Evolutionary conservation across 2,797 vertebrate species (phyloP), one percentile per base, ranked within the genome.

Genomic region (Vireo griseus): DNA sequence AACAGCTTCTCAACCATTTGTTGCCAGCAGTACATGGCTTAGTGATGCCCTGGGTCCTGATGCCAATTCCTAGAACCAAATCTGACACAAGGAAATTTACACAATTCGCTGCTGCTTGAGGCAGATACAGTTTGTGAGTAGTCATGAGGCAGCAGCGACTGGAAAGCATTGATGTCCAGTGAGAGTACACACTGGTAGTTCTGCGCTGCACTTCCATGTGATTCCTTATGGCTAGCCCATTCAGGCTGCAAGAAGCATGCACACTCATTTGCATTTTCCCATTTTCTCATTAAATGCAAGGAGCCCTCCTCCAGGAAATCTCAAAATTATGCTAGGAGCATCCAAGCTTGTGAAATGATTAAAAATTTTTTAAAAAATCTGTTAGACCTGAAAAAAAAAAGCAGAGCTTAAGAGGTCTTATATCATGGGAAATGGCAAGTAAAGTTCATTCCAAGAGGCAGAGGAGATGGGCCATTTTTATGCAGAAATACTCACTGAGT

Each of bases 201-300:
- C 44, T 52, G 52, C 39, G 58, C 35, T 63, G 31, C 55, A 45
- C 51, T 61, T 65, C 37, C 24, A 77, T 2, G 31, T 15, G 21
- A 75, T 37, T 83, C 79, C 58, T 85, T 29, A 61, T 29, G 59
- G 92, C 52, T 57, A 74, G 69, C 39, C 48, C 77, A 80, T 90
- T 58, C 83, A 65, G 85, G 28, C 39, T 55, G 24, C 63, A 87
- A 72, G 89, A 92, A 92, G 42, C 11, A 8, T 16, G 14, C 45
- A 55, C 0, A 0, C 24, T 78, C 42, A 37, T 86, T 83, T 92
- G 76, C 74, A 80, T 93, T 61, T 69, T 82, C 71, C 71, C 45
- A 31, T 90, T 93, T 26, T 86, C 54, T 91, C 81, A 82, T 79
- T 92, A 94, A 95, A 89, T n/a, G 35, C 58, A 92, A 61, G 37